Evolutionary conservation across 2,113 vertebrate species (phyloP), one percentile per base, ranked within the genome.

Genomic region (Dipodomys spectabilis): DNA sequence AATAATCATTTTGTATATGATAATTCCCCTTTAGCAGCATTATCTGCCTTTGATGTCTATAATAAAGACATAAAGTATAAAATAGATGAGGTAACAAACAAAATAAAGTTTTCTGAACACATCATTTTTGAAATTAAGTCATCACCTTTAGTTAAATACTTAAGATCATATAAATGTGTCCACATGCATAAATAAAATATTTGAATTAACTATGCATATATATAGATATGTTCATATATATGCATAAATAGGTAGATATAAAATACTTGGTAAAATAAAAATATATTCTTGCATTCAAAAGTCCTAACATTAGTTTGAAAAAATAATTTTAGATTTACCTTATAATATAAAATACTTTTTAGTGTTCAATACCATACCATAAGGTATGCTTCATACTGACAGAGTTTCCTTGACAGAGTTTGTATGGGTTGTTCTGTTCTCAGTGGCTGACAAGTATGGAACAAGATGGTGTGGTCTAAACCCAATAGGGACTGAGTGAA

Each of bases 181-280:
- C 8, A 53, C 30, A 30, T 2, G 2, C 80, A 88, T 86, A 68
- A 84, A 82, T 80, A 74, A 82, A 15, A 28, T 82, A 7, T 90
- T 90, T 90, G 45, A 84, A 89, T 82, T 64, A 64, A 49, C 78
- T 73, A 82, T 68, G 32, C 64, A 8, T n/a, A 79, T 80, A 71
- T 79, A 39, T 4, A 39, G 3, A 3, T 39, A 25, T 64, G 16
- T 22, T 16, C 16, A 62, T 22, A 23, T 64, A 64, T 64, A 23
- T 64, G 62, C 23, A 64, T 49, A 16, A 13, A 57, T 77, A 39
- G 65, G 7, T 32, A 62, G 15, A 18, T 10, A 25, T 23, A 6
- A 65, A 69, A 45, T 65, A 77, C 9, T 87, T 69, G 16, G 9
- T 4, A 74, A 93, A 94, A 78, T 89, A 22, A 93, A 79, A 23